Evolutionary conservation across 1,140 invertebrate genomes (phyloP), one percentile per base, ranked within the genome.

Genomic region (Tetranychus cinnabarinus): DNA sequence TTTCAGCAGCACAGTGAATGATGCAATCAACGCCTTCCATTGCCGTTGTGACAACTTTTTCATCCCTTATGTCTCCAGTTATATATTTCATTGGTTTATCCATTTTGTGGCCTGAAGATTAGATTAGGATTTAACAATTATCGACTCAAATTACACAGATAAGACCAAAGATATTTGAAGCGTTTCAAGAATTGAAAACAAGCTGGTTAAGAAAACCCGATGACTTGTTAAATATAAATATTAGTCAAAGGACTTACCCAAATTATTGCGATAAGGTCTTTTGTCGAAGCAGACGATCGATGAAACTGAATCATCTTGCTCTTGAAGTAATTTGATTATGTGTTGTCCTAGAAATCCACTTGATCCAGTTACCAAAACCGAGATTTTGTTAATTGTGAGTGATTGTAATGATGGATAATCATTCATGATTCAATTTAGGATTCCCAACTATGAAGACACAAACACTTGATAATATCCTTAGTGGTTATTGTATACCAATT

Each of bases 301-400:
- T 36, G 68, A 69, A 34, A 81, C 73, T 52, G 68, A 68, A 23
- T 72, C 66, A 58, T 76, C 74, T 47, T 72, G 68, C 64, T 77
- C 66, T 62, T 82, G 74, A 8, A 80, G 68, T 58, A 76, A 72
- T 61, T 70, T 70, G 10, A 83, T 72, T 23, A 82, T 70, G 68
- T 82, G 80, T 66, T 81, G 79, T 8, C 81, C 81, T 37, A 82
- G 69, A 68, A 81, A 83, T 8, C 81, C 81, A 63, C 76, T 77
- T 10, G 78, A 79, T 47, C 81, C 81, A 71, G 70, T 69, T 62
- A 75, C 68, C 12, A 69, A 33, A 3, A 69, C 62, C 8, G 63
- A 55, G 42, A 62, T 61, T 50, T 58, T 62, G 15, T 56, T 37
- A 45, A 23, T 35, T 34, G 39, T 36, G 2, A 52, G n/a, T 23